Evolutionary conservation across 1,140 invertebrate species (phyloP).

Genomic region (Melitaea cinxia): DNA sequence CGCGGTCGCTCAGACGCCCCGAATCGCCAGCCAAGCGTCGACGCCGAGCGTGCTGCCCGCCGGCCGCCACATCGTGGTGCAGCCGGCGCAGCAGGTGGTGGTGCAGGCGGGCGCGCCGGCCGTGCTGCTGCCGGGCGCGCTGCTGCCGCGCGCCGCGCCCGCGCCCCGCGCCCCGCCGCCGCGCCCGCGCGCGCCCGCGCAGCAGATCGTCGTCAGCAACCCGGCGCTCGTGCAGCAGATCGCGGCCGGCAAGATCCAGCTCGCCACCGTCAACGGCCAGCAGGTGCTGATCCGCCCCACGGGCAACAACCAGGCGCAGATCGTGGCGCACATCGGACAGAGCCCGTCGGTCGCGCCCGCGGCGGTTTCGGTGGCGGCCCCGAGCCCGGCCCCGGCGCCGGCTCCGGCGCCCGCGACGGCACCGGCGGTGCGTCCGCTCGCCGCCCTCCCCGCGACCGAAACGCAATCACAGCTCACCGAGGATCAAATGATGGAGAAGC

Average conservation of each 20-base stretch:
- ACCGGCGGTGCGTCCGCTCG: slow-evolving; percentile 43
- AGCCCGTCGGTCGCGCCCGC: slow-evolving; percentile 46
- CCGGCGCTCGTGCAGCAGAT: slow-evolving; percentile 88
- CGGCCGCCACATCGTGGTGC: slow-evolving; percentile 56
- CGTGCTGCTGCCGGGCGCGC: slow-evolving; percentile 67
- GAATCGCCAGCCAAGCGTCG: slow-evolving; percentile 35
- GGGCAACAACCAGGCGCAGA: slow-evolving; percentile 87
- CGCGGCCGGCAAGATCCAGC: slow-evolving; percentile 88
- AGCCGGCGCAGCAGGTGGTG: slow-evolving; percentile 63
- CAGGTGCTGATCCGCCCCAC: slow-evolving; percentile 89
- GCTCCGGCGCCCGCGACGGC: slow-evolving; percentile 47
- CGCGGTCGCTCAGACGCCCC: slow-evolving; percentile 38
- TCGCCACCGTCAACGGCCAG: slow-evolving; percentile 92
- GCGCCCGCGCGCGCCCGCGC: slow-evolving; percentile 58
- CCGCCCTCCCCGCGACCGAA: slow-evolving; percentile 45
- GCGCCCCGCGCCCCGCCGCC: slow-evolving; percentile 46
- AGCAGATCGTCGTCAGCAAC: slow-evolving; percentile 89
- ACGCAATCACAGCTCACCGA: slow-evolving; percentile 65
- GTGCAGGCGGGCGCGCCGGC: slow-evolving; percentile 66
- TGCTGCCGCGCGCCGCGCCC: slow-evolving; percentile 41
- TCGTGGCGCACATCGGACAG: slow-evolving; percentile 84
- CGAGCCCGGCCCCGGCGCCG: slow-evolving; percentile 36
- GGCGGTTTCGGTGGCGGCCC: slow-evolving; percentile 47
- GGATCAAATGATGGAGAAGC: slow-evolving; percentile 85
- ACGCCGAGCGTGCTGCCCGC: slow-evolving; percentile 49